Percentiles rank a stretch among this genome's conserved stretches.
Evolutionary conservation across 2,113 vertebrate genomes (phyloP).

Genomic region (Suncus etruscus): DNA sequence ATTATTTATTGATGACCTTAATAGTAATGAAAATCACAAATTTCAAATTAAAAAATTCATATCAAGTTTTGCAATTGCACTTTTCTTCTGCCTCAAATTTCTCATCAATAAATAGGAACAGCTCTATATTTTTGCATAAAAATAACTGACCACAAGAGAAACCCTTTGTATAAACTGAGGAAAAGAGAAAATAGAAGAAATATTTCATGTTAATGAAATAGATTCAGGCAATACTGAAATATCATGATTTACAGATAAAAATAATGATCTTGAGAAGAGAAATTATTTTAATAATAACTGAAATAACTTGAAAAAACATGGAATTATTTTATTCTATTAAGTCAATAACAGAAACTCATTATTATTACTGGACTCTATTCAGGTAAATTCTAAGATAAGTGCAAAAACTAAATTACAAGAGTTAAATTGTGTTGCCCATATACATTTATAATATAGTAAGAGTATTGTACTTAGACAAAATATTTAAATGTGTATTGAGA

Average conservation of each 20-base stretch:
- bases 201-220: neutral
- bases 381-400: neutral
- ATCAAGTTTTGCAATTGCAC: constrained; percentile 23
- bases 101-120: constrained; percentile 8
- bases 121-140: neutral
- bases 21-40: neutral
- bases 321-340: neutral
- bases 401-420: neutral
- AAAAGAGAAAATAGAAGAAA: neutral
- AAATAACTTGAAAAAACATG: neutral
- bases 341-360: neutral
- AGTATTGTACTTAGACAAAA: neutral
- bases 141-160: neutral
- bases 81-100: neutral
- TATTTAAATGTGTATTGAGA: neutral
- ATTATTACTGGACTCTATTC: neutral
- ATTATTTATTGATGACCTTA: neutral
- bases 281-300: neutral
- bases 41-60: neutral
- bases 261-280: neutral
- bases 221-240: neutral
- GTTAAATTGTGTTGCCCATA: neutral
- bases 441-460: neutral
- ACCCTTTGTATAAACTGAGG: neutral
- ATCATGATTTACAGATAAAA: neutral